phyloP scores from a whole-genome alignment of 2,888 invertebrate genomes.

The Hirtodrosophila duncani region DNA sequence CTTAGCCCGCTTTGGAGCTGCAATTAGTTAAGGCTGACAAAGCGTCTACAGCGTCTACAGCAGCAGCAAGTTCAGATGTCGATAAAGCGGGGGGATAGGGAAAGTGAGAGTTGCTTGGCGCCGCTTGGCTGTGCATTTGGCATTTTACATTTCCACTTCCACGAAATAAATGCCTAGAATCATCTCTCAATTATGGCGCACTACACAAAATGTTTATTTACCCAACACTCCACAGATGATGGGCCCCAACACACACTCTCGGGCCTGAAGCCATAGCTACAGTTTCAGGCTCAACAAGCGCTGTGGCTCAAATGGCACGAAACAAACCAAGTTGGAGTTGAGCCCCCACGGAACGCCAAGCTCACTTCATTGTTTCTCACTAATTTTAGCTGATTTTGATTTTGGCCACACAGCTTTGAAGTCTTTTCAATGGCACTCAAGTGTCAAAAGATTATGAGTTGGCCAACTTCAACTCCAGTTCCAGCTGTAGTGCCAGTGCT shows the following conservation, averaged over 20 bases:
- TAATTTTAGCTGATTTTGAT: conserved; percentile 61
- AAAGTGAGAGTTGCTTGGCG: too few relatives aligned
- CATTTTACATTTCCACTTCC: conserved; percentile 33
- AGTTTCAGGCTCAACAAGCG: conserved; percentile 1
- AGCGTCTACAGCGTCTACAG: conserved; percentile 2
- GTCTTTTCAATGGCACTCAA: conserved; percentile 59
- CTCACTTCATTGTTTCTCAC: conserved; percentile 43
- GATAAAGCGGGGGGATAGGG: too few relatives aligned
- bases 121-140: too few relatives aligned
- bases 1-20: neutral
- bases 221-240: conserved; percentile 65
- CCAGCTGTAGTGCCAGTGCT: too few relatives aligned
- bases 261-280: conserved; percentile 2
- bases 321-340: conserved; percentile 8
- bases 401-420: conserved; percentile 34
- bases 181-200: conserved; percentile 68
- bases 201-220: conserved; percentile 53
- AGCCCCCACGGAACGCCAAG: conserved; percentile 19
- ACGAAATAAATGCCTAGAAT: conserved; percentile 42
- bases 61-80: conserved; percentile 1
- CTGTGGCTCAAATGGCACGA: conserved; percentile 3
- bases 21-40: conserved; percentile 31
- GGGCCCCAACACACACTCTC: conserved; percentile 39
- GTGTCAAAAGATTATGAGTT: conserved; percentile 67
- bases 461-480: too few relatives aligned